Conservation (phyloP, 2,888 invertebrate genomes). For the Galerucella calmariensis region DNA sequence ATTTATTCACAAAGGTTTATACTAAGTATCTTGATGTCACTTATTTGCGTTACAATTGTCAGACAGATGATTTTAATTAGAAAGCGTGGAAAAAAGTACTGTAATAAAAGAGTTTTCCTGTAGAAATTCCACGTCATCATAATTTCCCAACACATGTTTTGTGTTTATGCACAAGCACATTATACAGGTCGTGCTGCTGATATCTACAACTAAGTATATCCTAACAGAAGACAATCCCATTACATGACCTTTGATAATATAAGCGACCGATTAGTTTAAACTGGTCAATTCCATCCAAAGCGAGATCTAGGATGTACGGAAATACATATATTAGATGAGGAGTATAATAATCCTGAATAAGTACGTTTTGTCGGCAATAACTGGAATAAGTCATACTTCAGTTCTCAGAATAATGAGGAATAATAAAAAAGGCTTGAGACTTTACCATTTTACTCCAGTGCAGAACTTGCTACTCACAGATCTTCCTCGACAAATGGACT, state of each 20-base stretch:
- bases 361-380: slow-evolving; percentile 5
- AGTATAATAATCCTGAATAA: too few relatives aligned
- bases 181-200: not conserved
- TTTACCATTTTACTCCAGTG: slow-evolving; percentile 22
- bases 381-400: slow-evolving; percentile 17
- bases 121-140: not conserved
- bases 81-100: not conserved
- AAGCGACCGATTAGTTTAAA: not conserved
- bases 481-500: not conserved
- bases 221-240: slow-evolving; percentile 10
- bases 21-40: not conserved
- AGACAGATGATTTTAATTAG: not conserved
- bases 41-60: not conserved
- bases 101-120: not conserved
- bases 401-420: slow-evolving; percentile 10
- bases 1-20: not conserved
- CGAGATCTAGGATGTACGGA: slow-evolving; percentile 5
- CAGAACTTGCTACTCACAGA: slow-evolving; percentile 16
- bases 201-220: not conserved
- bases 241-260: not conserved
- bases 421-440: slow-evolving; percentile 11
- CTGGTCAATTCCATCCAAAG: slow-evolving; percentile 10
- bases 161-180: not conserved
- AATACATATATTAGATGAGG: not conserved
- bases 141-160: not conserved